Base-by-base conservation (phyloP, 2,888 invertebrate genomes). In the Diaphora mendica region DNA sequence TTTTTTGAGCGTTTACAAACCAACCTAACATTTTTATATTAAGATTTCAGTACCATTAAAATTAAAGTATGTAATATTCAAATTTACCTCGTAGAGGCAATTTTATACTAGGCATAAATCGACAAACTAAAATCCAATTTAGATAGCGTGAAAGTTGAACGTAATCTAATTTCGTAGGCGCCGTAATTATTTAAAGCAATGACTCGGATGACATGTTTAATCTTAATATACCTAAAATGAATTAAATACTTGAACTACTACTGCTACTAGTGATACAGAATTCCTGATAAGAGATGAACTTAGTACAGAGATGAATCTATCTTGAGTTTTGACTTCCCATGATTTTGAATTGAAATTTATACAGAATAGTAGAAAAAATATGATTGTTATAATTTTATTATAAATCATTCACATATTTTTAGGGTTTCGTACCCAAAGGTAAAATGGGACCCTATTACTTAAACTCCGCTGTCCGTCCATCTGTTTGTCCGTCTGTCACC, bases 161-260 rank as follows among this genome's bases (percentile, higher is more conserved):
- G 75, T 85, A 87, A 86, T 80, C 75, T 68, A 74, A 85, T 84
- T 82, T 79, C 78, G 85, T 85, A 80, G 84, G 76, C 73, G 73
- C 76, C 68, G 73, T 85, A 86, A 87, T 87, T 83, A 86, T 80
- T 81, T 82, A 82, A 84, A 74, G 77, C 79, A 64, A 64, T 73
- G 73, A 76, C 72, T 82, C 71, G 73, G 64, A 74, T 83, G 79
- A 81, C 80, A 67, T 70, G 81, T 75, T 82, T 77, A 78, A 78
- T 80, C 71, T 72, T 77, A 80, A 75, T 78, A 77, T 77, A 80
- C 75, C 64, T 68, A 74, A 48, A 70, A 65, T 55, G 72, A 71
- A 80, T 75, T 77, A 68, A 72, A 74, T 77, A 15, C 26, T 73
- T 64, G 33, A 65, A n/a, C 68, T 23, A 65, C 44, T 55, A 26